Conservation (phyloP, 1,140 invertebrate genomes). For the Drosophila sulfurigaster region DNA sequence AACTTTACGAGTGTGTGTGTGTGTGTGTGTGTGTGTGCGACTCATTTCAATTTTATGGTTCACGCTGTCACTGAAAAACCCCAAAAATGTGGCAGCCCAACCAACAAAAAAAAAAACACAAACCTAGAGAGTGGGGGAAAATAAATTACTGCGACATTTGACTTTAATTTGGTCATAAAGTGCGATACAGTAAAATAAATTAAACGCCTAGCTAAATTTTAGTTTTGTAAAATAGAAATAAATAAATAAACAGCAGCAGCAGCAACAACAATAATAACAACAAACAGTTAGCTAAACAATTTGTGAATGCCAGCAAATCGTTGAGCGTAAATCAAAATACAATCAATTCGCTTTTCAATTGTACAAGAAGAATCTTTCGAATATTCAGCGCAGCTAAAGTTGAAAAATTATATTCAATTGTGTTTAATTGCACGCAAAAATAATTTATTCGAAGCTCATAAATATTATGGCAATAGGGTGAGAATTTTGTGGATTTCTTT, state of each 20-base stretch:
- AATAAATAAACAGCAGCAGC: constrained; percentile 46
- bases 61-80: neutral
- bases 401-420: no score
- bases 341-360: constrained; percentile 38
- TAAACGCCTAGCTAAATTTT: constrained; percentile 44
- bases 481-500: no score
- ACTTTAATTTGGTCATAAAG: constrained; percentile 75
- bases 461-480: no score
- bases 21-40: constrained; percentile 7
- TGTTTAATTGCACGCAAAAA: no score
- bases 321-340: constrained; percentile 57
- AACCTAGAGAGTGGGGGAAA: neutral
- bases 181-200: constrained; percentile 51
- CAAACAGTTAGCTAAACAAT: constrained; percentile 35
- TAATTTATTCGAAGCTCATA: no score
- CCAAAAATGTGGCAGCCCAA: neutral
- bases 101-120: constrained; percentile 3
- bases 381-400: neutral
- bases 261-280: neutral
- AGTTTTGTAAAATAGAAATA: constrained; percentile 27
- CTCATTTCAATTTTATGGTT: constrained; percentile 48
- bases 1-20: constrained; percentile 42
- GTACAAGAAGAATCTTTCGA: neutral
- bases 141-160: constrained; percentile 64
- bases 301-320: constrained; percentile 52